Conservation (phyloP, 2,888 invertebrate species). For the Ectropis crepuscularia region DNA sequence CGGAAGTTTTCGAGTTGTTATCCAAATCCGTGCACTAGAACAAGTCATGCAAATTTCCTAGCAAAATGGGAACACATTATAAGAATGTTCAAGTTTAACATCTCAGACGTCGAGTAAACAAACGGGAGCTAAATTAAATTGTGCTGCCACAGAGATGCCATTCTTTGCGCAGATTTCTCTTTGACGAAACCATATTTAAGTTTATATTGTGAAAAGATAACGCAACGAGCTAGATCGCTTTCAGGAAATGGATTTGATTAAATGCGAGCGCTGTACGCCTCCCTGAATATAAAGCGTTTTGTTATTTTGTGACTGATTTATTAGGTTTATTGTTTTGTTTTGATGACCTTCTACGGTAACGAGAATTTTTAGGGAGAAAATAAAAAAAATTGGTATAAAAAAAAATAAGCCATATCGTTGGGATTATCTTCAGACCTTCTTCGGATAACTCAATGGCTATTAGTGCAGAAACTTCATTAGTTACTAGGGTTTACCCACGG, state of each 20-base stretch:
- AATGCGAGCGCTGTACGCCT: constrained; percentile 22
- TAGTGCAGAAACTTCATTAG: too few relatives aligned
- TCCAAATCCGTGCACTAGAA: constrained; percentile 2
- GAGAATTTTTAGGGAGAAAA: background rate
- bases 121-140: constrained; percentile 58
- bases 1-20: background rate
- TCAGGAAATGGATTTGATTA: constrained; percentile 38
- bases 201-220: constrained; percentile 47
- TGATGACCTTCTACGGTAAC: constrained; percentile 1
- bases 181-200: constrained; percentile 50
- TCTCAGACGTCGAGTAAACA: constrained; percentile 49
- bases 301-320: constrained; percentile 26
- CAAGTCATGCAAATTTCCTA: constrained; percentile 15
- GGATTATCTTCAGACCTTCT: too few relatives aligned
- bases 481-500: too few relatives aligned
- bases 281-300: constrained; percentile 26
- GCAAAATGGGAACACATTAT: constrained; percentile 41
- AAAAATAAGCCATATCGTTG: too few relatives aligned
- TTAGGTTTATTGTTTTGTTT: constrained; percentile 22
- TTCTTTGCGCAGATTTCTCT: constrained; percentile 48
- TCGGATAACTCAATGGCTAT: too few relatives aligned
- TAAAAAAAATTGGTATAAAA: too few relatives aligned
- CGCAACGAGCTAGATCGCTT: constrained; percentile 35
- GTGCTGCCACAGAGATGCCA: constrained; percentile 47
- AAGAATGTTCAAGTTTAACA: constrained; percentile 49